Conservation (phyloP, 2,113 vertebrate species). For the Myiagra hebetior region DNA sequence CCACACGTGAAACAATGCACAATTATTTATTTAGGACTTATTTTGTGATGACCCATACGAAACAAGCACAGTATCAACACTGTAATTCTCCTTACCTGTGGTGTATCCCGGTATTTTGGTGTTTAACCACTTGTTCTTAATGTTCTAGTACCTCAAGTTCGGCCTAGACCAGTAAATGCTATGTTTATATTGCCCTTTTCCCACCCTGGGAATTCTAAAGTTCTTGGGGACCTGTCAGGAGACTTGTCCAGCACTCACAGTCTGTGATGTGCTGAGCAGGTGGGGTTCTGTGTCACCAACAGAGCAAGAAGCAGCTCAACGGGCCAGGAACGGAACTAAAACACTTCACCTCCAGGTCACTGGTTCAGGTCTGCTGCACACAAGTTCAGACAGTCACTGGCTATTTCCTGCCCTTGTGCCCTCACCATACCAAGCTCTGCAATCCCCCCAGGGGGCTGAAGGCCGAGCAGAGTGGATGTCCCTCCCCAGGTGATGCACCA, state of each 20-base stretch:
- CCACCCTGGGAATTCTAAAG: background rate
- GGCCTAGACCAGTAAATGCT: background rate
- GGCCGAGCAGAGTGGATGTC: background rate
- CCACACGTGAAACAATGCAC: background rate
- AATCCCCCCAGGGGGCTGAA: background rate
- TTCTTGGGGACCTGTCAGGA: background rate
- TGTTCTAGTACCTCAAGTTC: background rate
- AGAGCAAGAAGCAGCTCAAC: background rate
- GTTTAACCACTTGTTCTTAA: background rate
- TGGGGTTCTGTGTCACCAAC: background rate
- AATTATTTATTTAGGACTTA: background rate
- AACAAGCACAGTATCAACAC: background rate
- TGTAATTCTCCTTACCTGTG: conserved; percentile 40
- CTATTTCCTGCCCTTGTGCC: background rate
- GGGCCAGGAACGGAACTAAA: background rate
- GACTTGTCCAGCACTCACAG: background rate
- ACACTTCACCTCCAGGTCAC: conserved; percentile 54
- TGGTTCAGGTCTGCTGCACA: conserved; percentile 34
- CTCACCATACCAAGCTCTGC: background rate
- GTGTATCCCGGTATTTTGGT: conserved; percentile 5
- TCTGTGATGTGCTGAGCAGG: background rate
- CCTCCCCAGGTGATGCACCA: background rate
- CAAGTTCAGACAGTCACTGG: background rate
- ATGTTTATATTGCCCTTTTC: background rate
- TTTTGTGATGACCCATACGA: background rate